Base-by-base conservation (phyloP, 1,140 invertebrate species). In the Drosophila micromelanica region DNA sequence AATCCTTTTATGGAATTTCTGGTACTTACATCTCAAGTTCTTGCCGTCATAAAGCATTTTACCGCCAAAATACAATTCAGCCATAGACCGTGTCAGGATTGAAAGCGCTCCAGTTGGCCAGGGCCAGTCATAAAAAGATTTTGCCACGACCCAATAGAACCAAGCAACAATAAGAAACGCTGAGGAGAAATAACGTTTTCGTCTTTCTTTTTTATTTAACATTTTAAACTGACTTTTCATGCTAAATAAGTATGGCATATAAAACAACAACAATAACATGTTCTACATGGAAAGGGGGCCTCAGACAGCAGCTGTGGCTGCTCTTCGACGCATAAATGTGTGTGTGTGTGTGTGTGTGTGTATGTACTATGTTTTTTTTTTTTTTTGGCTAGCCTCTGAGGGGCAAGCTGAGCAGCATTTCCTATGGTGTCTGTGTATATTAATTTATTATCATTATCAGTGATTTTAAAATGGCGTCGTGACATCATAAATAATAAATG, bases 391-490 rank as follows among this genome's bases (percentile, higher is more conserved):
- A 43, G 56, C 67, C 69, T 60, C 61, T 40, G 15, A 17, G 52
- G 62, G 35, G 12, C 20, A 42, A 46, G 13, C 43, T 23, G 30
- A 46, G 46, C 45, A 32, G 27, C 40, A 23, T 59, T 74, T 51
- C 52, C 73, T 55, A 32, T 60, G 75, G 72, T 77, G 76, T 64
- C 65, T 73, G 78, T 52, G 48, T 80, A 89, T 89, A 89, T 89
- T 89, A 89, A 89, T 89, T 89, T 89, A 89, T 89, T 90, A 89
- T 90, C 84, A 90, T 89, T 89, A 89, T 89, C 84, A 90, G 84
- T 89, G 84, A 89, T 89, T 89, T 89, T 84, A 89, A 87, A 89
- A 89, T 85, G 84, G 85, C 85, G 80, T 90, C 80, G 78, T 75
- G 80, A 79, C 82, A 73, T 89, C 80, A 80, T 89, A 89, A 89